Evolutionary conservation across 37 sponge, comb jelly and placozoan species (phyloP).

Genomic region (Petrosia ficiformis): DNA sequence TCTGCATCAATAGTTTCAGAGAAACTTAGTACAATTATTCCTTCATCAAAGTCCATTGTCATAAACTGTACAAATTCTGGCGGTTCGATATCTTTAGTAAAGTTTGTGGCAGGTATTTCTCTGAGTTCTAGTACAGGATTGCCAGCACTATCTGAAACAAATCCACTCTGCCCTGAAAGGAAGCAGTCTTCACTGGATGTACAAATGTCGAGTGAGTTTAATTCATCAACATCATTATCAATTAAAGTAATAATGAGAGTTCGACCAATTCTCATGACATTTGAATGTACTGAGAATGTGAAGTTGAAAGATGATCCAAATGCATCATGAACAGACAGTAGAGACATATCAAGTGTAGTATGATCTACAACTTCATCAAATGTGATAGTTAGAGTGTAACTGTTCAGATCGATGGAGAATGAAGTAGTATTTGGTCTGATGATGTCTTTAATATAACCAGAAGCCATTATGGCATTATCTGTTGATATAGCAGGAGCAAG

Average conservation of each 20-base stretch:
- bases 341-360: constrained; percentile 52
- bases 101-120: constrained; percentile 37
- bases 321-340: constrained; percentile 39
- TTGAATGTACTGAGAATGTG: constrained; percentile 31
- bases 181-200: constrained; percentile 58
- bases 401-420: constrained; percentile 71
- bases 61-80: constrained; percentile 77
- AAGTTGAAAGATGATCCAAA: constrained; percentile 13
- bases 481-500: constrained; percentile 40
- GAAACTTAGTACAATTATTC: constrained; percentile 62
- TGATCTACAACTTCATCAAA: constrained; percentile 74
- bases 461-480: constrained; percentile 58
- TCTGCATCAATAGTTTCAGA: constrained; percentile 69
- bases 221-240: constrained; percentile 56
- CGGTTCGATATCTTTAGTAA: constrained; percentile 51
- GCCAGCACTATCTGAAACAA: constrained; percentile 78
- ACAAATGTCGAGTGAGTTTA: constrained; percentile 63
- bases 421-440: constrained; percentile 50
- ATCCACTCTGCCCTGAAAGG: constrained; percentile 30
- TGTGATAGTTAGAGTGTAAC: constrained; percentile 49
- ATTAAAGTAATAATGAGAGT: constrained; percentile 47
- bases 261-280: constrained; percentile 17
- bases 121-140: constrained; percentile 40
- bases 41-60: constrained; percentile 67
- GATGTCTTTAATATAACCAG: constrained; percentile 31